Conservation (phyloP, 2,888 invertebrate genomes). For the Uropetala carovei region DNA sequence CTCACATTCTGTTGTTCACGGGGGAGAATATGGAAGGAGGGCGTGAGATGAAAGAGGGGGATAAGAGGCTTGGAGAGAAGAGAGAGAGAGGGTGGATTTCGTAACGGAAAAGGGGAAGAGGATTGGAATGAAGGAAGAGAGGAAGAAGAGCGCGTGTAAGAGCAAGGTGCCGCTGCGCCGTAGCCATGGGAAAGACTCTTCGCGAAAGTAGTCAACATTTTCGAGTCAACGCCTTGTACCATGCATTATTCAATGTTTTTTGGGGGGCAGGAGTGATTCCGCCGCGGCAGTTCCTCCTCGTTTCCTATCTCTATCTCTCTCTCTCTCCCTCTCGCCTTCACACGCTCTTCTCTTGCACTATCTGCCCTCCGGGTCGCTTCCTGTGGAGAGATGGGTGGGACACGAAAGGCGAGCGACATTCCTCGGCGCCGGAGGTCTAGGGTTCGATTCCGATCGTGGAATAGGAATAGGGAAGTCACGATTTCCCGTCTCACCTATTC, state of each 20-base stretch:
- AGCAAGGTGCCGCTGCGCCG: too few relatives aligned
- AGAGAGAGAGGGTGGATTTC: background rate
- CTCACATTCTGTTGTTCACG: too few relatives aligned
- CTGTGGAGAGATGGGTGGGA: too few relatives aligned
- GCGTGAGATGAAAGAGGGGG: background rate
- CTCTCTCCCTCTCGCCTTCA: background rate
- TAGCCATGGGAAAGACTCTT: background rate
- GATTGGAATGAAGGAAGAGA: background rate
- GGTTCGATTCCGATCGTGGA: too few relatives aligned
- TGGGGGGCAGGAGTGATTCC: background rate
- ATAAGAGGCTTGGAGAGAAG: background rate
- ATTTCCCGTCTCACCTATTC: too few relatives aligned
- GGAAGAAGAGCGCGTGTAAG: background rate
- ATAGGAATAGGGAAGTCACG: too few relatives aligned
- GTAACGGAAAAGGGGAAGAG: background rate
- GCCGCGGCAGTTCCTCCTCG: background rate
- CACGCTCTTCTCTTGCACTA: background rate
- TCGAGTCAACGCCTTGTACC: conserved; percentile 4
- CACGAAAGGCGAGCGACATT: too few relatives aligned
- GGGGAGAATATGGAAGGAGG: too few relatives aligned
- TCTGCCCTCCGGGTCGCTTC: background rate
- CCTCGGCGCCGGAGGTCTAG: background rate
- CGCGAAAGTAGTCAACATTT: conserved; percentile 2
- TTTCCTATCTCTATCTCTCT: background rate
- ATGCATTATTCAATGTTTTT: conserved; percentile 39